phyloP scores from a whole-genome alignment of 2,797 vertebrate species.

The Bufotes viridis region DNA sequence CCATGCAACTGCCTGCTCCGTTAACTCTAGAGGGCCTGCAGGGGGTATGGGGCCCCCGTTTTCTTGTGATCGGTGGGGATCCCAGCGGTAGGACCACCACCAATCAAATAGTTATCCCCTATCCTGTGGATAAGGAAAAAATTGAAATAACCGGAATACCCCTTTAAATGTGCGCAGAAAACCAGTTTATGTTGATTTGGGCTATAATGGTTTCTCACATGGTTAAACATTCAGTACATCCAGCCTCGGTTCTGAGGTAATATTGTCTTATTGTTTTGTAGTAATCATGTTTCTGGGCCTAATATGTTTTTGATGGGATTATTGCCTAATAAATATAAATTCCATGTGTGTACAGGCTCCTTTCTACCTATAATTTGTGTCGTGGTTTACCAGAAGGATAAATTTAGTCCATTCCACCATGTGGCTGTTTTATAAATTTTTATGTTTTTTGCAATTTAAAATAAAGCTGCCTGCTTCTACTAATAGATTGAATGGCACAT shows the following conservation, averaged over 20 bases:
- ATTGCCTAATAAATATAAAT: constrained; percentile 9
- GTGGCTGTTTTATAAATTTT: not conserved
- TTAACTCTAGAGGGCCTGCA: too few relatives aligned
- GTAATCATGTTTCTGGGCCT: constrained; percentile 36
- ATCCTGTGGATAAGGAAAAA: too few relatives aligned
- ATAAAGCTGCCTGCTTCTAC: constrained; percentile 21
- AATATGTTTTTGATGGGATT: constrained; percentile 56
- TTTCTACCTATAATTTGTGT: constrained; percentile 57
- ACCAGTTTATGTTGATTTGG: not conserved
- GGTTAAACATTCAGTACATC: not conserved
- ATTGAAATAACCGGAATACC: too few relatives aligned
- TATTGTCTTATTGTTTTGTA: not conserved
- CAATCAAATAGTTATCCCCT: too few relatives aligned
- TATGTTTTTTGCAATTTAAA: constrained; percentile 29
- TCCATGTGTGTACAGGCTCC: constrained; percentile 55
- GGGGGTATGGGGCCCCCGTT: too few relatives aligned
- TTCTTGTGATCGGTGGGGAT: too few relatives aligned
- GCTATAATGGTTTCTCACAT: not conserved
- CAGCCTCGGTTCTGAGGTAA: not conserved
- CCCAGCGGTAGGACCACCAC: too few relatives aligned
- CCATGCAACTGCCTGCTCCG: too few relatives aligned
- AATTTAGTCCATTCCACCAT: constrained; percentile 65
- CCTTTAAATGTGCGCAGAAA: too few relatives aligned
- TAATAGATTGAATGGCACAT: constrained; percentile 45
- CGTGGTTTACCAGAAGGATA: constrained; percentile 66